Conservation (phyloP, 2,113 vertebrate genomes). For the Phoxinus phoxinus region DNA sequence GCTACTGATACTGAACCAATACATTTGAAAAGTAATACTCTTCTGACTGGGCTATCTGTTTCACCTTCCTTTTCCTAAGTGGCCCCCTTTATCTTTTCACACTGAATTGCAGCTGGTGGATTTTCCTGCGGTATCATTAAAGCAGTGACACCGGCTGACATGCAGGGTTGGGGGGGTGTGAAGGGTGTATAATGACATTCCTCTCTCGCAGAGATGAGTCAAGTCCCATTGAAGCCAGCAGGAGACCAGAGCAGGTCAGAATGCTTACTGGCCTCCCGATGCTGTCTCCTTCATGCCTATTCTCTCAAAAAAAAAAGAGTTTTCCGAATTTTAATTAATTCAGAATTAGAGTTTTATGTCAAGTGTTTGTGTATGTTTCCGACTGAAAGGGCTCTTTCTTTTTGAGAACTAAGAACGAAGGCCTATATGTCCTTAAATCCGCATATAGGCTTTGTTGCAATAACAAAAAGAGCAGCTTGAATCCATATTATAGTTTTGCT, state of each 20-base stretch:
- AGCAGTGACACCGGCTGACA: slow-evolving; percentile 67
- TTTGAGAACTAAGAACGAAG: background rate
- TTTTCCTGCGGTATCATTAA: slow-evolving; percentile 77
- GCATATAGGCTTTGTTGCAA: background rate
- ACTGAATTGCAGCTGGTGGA: slow-evolving; percentile 67
- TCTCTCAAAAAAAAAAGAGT: slow-evolving; percentile 11
- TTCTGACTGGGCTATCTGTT: slow-evolving; percentile 65
- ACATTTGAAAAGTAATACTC: slow-evolving; percentile 71
- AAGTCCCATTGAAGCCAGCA: slow-evolving; percentile 70
- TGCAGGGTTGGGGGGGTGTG: slow-evolving; percentile 58
- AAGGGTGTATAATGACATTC: slow-evolving; percentile 80
- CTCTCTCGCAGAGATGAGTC: slow-evolving; percentile 78
- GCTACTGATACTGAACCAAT: slow-evolving; percentile 64
- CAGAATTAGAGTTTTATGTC: slow-evolving; percentile 34
- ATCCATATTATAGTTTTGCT: background rate
- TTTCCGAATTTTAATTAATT: slow-evolving; percentile 20
- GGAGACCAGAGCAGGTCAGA: slow-evolving; percentile 56
- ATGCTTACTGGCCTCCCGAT: slow-evolving; percentile 46
- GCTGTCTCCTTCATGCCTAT: slow-evolving; percentile 40
- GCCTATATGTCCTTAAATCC: background rate
- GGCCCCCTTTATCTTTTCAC: slow-evolving; percentile 72
- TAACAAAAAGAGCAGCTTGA: slow-evolving; percentile 3
- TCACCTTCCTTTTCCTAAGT: slow-evolving; percentile 56
- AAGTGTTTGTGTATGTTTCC: slow-evolving; percentile 26
- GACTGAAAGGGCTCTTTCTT: background rate